Base-by-base conservation (phyloP, 2,113 vertebrate genomes). In the Canis aureus region DNA sequence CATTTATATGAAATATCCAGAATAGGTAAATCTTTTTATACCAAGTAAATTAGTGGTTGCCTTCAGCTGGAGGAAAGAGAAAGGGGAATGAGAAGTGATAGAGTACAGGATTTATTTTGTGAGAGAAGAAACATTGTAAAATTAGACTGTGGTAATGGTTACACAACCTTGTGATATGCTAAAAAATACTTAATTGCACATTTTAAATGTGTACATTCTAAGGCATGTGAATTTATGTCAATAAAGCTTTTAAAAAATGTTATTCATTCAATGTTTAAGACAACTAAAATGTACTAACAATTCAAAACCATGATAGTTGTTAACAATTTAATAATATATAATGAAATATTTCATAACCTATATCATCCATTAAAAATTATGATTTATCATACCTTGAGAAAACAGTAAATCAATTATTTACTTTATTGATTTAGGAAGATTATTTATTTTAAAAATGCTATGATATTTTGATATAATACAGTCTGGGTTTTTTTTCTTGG, bases 171-270 rank as follows among this genome's bases (percentile, higher is more conserved):
- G 55, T 53, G 55, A 53, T 62, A 74, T 15, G 35, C 29, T 92
- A 74, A 84, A 92, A 84, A 60, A 38, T 73, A 92, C n/a, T 92
- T 15, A 74, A 53, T 84, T 84, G 29, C 60, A 92, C 8, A 84
- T 67, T 74, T 84, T 53, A 43, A 82, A 12, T 71, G 23, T 64
- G 11, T 74, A 22, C 51, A 51, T 62, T 73, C 51, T n/a, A 78
- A 78, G 38, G n/a, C 27, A 53, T 1, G 3, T 64, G 43, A 66
- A 32, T 86, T 78, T 38, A 64, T 78, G 43, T 64, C 9, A n/a
- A 59, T 71, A 92, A 78, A 38, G 3, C 32, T 89, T 53, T 81
- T 89, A 1, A 6, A 81, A 93, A 32, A 57, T 69, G 11, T 94
- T 64, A 64, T 60, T 73, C 55, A 73, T 62, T 38, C 32, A 29